Percentiles rank a stretch among this genome's conserved stretches.
phyloP scores from a whole-genome alignment of 2,113 vertebrate genomes.

The Penelope pileata region DNA sequence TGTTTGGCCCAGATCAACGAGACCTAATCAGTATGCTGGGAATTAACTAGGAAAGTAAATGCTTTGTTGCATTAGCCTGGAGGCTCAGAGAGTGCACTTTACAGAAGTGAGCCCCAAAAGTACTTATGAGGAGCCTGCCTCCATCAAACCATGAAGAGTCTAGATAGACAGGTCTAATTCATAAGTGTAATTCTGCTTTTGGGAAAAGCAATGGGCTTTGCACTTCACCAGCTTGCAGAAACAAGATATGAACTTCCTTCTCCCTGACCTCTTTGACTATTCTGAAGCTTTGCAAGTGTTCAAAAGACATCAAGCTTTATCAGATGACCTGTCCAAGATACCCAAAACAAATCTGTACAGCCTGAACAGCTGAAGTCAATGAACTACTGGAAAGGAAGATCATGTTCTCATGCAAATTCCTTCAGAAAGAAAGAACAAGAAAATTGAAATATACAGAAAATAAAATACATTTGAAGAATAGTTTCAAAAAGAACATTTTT shows the following conservation, averaged over 20 bases:
- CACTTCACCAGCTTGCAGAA: background rate
- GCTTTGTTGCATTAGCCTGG: background rate
- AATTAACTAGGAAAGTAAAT: conserved; percentile 9
- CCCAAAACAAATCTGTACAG: background rate
- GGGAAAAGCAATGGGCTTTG: background rate
- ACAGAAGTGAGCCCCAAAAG: background rate
- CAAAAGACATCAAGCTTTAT: background rate
- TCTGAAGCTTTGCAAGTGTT: background rate
- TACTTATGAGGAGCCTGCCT: background rate
- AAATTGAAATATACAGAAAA: conserved; percentile 20
- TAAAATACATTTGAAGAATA: background rate
- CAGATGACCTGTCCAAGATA: background rate
- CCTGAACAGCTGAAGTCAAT: background rate
- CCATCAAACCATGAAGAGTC: background rate
- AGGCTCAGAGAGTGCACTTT: background rate
- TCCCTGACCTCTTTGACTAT: background rate
- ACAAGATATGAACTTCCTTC: background rate
- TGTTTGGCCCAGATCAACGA: background rate
- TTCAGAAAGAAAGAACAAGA: conserved; percentile 9
- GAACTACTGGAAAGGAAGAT: background rate
- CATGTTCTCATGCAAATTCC: conserved; percentile 1
- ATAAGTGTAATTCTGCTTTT: background rate
- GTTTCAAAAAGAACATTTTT: conserved; percentile 15
- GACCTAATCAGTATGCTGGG: conserved; percentile 3
- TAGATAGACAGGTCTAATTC: background rate